Percentiles rank a stretch among this genome's conserved stretches.
phyloP scores from a whole-genome alignment of 2,888 invertebrate genomes.

The Sarcophaga variegata region DNA sequence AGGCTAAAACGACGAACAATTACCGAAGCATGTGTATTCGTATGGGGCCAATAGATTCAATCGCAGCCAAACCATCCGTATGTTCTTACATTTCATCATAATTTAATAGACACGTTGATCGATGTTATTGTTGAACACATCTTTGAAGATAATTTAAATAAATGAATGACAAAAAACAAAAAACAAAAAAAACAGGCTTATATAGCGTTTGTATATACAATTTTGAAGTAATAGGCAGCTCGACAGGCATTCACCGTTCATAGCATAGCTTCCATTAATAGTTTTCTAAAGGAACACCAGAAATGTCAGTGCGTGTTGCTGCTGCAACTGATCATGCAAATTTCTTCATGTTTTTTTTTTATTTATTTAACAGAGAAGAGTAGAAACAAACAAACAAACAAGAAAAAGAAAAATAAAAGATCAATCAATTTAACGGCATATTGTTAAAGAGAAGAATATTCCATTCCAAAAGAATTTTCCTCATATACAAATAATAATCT shows the following conservation, averaged over 20 bases:
- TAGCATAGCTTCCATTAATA: background rate
- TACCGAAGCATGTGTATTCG: conserved; percentile 7
- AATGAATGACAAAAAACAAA: conserved; percentile 45
- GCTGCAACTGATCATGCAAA: conserved; percentile 61
- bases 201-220: background rate
- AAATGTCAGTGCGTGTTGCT: conserved; percentile 52
- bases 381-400: background rate
- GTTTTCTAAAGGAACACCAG: background rate
- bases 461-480: background rate
- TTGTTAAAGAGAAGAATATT: conserved; percentile 38
- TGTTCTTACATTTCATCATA: conserved; percentile 60
- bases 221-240: conserved; percentile 19
- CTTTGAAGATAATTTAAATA: conserved; percentile 61
- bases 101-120: conserved; percentile 70
- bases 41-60: background rate
- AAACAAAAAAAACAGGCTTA: background rate
- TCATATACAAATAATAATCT: conserved; percentile 3
- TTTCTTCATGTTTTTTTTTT: conserved; percentile 26
- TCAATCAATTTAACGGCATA: conserved; percentile 69
- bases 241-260: background rate
- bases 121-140: conserved; percentile 62
- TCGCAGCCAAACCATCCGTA: background rate
- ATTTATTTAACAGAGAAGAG: background rate
- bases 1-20: conserved; percentile 50
- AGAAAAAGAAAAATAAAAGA: conserved; percentile 38